Evolutionary conservation across 2,113 vertebrate species (phyloP).

Genomic region (Toxotes chatareus): DNA sequence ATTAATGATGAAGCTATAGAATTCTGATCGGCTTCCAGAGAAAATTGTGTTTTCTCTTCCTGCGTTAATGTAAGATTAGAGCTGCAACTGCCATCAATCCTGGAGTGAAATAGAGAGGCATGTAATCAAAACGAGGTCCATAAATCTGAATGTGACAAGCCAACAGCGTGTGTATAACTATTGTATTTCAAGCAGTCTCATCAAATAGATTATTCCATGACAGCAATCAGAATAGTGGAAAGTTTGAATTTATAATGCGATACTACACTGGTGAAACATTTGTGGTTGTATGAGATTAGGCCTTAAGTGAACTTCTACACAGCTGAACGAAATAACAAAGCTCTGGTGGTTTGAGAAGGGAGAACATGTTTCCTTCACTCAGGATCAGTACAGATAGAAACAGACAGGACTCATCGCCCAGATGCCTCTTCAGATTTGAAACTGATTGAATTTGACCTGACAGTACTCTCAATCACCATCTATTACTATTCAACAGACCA

Average conservation of each 20-base stretch:
- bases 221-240: slow-evolving; percentile 22
- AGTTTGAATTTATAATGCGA: slow-evolving; percentile 44
- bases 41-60: slow-evolving; percentile 59
- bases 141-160: slow-evolving; percentile 75
- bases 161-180: slow-evolving; percentile 40
- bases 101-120: slow-evolving; percentile 58
- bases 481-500: slow-evolving; percentile 38
- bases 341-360: slow-evolving; percentile 21
- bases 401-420: slow-evolving; percentile 47
- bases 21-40: slow-evolving; percentile 49
- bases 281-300: slow-evolving; percentile 31
- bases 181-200: slow-evolving; percentile 47
- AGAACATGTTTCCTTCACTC: slow-evolving; percentile 32
- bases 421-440: slow-evolving; percentile 57
- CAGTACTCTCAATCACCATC: slow-evolving; percentile 43
- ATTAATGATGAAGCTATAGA: slow-evolving; percentile 56
- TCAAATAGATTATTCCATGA: slow-evolving; percentile 64
- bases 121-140: slow-evolving; percentile 71
- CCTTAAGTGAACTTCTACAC: slow-evolving; percentile 17
- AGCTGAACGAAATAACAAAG: slow-evolving; percentile 25
- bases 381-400: slow-evolving; percentile 55
- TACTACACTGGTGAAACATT: slow-evolving; percentile 9
- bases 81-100: slow-evolving; percentile 67
- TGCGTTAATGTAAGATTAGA: slow-evolving; percentile 75
- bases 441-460: slow-evolving; percentile 58